Conservation (phyloP, 2,888 invertebrate species). For the Antitype chi region DNA sequence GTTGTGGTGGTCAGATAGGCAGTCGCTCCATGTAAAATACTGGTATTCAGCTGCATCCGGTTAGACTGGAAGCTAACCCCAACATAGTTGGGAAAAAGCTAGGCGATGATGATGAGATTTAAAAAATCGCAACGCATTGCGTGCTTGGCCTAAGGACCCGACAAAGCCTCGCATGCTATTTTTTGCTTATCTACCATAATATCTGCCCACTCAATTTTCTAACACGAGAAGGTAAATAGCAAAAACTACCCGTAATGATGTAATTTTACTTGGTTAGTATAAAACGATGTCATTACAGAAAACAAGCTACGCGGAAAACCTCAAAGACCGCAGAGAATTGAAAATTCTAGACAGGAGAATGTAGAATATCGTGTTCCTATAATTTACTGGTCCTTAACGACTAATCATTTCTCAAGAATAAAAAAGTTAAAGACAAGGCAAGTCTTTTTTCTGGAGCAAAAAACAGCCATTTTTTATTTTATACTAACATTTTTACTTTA, state of each 20-base stretch:
- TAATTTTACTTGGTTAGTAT: conserved; percentile 29
- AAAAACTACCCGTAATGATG: conserved; percentile 18
- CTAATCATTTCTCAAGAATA: too few relatives aligned
- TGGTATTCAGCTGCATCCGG: too few relatives aligned
- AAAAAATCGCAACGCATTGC: too few relatives aligned
- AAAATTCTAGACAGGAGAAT: conserved; percentile 32
- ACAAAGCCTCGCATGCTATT: conserved; percentile 12
- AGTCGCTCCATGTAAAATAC: too few relatives aligned
- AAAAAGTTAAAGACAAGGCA: too few relatives aligned
- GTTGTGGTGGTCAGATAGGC: too few relatives aligned
- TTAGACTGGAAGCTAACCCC: too few relatives aligned
- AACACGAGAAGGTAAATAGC: conserved; percentile 5
- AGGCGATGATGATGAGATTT: too few relatives aligned
- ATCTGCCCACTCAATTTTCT: conserved; percentile 18
- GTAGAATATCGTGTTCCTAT: neutral
- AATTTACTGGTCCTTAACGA: neutral
- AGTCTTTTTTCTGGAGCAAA: too few relatives aligned
- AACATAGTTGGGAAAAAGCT: too few relatives aligned
- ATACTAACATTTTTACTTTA: too few relatives aligned
- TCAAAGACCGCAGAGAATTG: conserved; percentile 41
- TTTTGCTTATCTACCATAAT: conserved; percentile 40
- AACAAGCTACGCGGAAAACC: conserved; percentile 26
- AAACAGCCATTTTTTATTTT: too few relatives aligned
- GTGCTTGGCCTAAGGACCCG: neutral
- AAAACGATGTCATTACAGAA: conserved; percentile 47